A percentile compares a stretch with the other conserved stretches of the same genome.
These are phyloP conservation scores for Globicephala melas DNA, from an alignment of 2,113 vertebrate species.

Conservation along the genomic window DNA sequence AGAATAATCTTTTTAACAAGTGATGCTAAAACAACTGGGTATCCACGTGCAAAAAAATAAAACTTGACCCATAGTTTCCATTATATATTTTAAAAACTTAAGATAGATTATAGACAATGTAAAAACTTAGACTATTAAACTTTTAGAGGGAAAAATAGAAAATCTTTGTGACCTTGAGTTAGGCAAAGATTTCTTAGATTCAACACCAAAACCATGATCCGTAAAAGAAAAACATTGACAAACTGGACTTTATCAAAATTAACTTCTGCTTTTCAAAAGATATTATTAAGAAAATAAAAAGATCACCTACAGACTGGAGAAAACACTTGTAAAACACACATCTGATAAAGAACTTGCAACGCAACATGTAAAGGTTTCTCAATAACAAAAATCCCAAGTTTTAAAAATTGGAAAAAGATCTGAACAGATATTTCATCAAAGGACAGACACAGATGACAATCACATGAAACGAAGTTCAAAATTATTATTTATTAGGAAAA, in stretches of 20 bases:
- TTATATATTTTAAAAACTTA: background rate
- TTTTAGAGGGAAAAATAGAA: background rate
- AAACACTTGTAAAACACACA: background rate
- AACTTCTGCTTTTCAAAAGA: background rate
- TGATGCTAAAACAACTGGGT: background rate
- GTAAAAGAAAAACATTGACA: background rate
- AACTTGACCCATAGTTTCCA: background rate
- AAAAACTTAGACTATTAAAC: background rate
- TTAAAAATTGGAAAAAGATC: background rate
- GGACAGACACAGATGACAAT: background rate
- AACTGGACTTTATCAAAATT: background rate
- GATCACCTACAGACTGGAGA: background rate
- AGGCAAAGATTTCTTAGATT: background rate
- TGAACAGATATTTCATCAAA: background rate
- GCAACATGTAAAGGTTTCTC: background rate
- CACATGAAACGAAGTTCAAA: background rate
- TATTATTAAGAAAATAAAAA: background rate
- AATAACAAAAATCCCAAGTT: background rate
- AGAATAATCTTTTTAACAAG: background rate
- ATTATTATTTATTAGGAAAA: background rate
- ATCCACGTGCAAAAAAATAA: background rate
- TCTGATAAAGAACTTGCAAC: background rate
- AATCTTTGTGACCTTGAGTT: background rate
- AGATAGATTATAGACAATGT: background rate
- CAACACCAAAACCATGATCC: background rate